A percentile compares a stretch with the other conserved stretches of the same genome.
Evolutionary conservation across 2,797 vertebrate genomes (phyloP).

Genomic region (Mycteria americana): DNA sequence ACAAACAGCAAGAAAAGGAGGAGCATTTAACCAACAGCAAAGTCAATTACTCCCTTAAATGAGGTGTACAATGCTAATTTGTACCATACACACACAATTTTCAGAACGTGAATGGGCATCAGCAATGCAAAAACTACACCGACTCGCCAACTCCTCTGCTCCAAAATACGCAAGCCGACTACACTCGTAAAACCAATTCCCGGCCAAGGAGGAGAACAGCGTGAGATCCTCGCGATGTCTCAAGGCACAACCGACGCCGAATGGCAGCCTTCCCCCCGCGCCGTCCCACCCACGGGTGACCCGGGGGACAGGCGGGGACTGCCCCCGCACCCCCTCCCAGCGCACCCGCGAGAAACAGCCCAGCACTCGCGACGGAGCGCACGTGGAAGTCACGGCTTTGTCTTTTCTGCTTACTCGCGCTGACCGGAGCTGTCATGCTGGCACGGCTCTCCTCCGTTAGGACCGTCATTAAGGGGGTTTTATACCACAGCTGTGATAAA

Average conservation of each 20-base stretch:
- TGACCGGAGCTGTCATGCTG: neutral
- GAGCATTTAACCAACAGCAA: neutral
- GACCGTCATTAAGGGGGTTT: neutral
- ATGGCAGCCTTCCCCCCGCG: rapidly evolving
- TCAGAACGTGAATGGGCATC: neutral
- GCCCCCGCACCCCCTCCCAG: neutral
- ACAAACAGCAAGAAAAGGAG: neutral
- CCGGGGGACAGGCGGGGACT: rapidly evolving
- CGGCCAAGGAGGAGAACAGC: neutral
- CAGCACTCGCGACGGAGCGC: rapidly evolving
- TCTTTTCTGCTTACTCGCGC: neutral
- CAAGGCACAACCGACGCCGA: neutral
- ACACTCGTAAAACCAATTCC: neutral
- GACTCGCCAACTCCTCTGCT: neutral
- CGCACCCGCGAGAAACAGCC: no score
- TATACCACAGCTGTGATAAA: neutral
- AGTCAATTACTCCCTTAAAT: neutral
- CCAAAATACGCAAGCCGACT: neutral
- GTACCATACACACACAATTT: neutral
- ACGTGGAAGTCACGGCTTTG: neutral
- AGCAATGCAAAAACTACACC: neutral
- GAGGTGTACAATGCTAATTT: neutral
- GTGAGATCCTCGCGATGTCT: neutral
- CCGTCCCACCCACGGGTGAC: neutral
- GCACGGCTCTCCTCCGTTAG: neutral